Base-by-base conservation (phyloP, 2,113 vertebrate genomes). In the Lanius collurio region DNA sequence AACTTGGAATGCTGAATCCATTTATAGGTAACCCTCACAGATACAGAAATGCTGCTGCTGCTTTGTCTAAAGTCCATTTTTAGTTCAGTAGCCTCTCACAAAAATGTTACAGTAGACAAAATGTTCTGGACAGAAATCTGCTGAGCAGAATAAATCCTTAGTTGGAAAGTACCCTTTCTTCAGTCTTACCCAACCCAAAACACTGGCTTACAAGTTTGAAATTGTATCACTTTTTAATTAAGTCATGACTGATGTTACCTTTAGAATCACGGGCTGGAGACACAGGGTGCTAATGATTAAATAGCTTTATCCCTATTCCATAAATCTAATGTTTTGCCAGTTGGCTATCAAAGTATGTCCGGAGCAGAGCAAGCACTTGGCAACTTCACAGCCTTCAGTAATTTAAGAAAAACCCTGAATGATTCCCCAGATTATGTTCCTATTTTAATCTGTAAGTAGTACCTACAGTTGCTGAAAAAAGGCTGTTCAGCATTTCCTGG, bases 111-210 rank as follows among this genome's bases (percentile, higher is more conserved):
- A 90, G 85, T 73, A 95, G 85, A 70, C 68, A 93, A 85, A 94
- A 83, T 94, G 71, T 93, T 95, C 94, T 96, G 90, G 93, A 95
- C 79, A 86, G 90, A 92, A 97, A 94, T 93, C 71, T 96, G 96
- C 94, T 95, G 94, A 97, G 95, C 56, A 30, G 75, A 80, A 94
- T 71, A 81, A 95, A 96, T 90, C 71, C 83, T 77, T 11, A 74
- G 85, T 16, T 96, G 95, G 94, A 97, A 96, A 97, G 92, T 86
- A 96, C 96, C 95, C 90, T 83, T 90, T 60, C 68, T 80, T 56
- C 79, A 95, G 64, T 91, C 79, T 97, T 41, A 95, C 92, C 87
- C 94, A 95, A 96, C 94, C 94, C 94, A 95, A 97, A 96, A 96
- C 93, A 95, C 79, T 56, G 90, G 47, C 56, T 94, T 95, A 87